Evolutionary conservation across 2,888 invertebrate species (phyloP), one percentile per base, ranked within the genome.

Genomic region (Bursaphelenchus okinawaensis): DNA sequence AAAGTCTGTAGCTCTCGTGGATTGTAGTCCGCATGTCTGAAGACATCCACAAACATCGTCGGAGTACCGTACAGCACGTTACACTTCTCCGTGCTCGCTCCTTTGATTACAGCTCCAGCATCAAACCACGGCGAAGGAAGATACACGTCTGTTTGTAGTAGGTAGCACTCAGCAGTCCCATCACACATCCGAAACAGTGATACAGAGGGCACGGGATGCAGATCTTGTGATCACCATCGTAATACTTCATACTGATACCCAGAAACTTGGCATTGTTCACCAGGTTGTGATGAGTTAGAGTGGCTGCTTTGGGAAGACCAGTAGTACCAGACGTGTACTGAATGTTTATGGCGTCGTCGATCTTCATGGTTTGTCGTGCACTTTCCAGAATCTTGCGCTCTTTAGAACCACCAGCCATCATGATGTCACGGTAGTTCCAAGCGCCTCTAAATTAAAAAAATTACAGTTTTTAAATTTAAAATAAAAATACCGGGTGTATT

Each of bases 121-220:
- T 88, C 87, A 75, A 85, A 85, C 19, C 24, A 28, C 8, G 68
- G 19, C 8, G 61, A 16, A 7, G 69, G 22, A 69, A 67, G 12
- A 86, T 83, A 60, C 81, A 75, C 16, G 71, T 61, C 51, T 40
- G 40, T 40, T 40, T 40, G 40, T 40, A 40, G 40, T 16, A 40
- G 40, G 40, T n/a, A 1, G 40, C 12, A n/a, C 16, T n/a, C 3
- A 40, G 12, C 40, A 40, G 40, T 0, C 88, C 88, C 24, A 88
- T 84, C 0, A 88, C 86, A 64, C 88, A 87, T 0, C 91, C 91
- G 81, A 88, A 91, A 23, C 89, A 90, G 83, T 93, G 92, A 81
- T 74, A 79, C 9, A 79, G 72, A 8, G 79, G 79, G 55, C 74
- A 74, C 0, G 76, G 75, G 27, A 78, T 69, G 68, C 78, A 77